A percentile compares a stretch with the other conserved stretches of the same genome.
Conservation (phyloP, 2,888 invertebrate species). For the Pandemis cinnamomeana region DNA sequence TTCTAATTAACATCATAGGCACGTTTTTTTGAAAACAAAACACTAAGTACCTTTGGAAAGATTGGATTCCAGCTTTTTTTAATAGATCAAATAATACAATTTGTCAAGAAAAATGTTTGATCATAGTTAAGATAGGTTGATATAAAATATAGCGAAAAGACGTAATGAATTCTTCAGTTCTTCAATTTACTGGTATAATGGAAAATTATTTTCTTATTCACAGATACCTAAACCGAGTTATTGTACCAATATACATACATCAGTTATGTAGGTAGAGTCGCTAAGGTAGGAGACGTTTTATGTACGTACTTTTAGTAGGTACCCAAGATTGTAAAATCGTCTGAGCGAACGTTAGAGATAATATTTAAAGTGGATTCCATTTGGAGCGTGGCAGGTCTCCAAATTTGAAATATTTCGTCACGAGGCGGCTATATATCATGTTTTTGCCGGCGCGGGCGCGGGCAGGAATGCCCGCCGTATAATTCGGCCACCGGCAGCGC, state of each 20-base stretch:
- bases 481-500: conserved; percentile 80
- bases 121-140: no score
- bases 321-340: conserved; percentile 63
- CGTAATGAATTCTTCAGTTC: no score
- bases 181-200: no score
- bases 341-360: conserved; percentile 68
- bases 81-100: no score
- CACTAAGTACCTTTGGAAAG: no score
- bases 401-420: conserved; percentile 82
- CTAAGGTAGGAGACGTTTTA: not conserved
- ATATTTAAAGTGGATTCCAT: conserved; percentile 75
- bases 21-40: no score
- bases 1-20: no score
- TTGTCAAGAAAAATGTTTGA: no score
- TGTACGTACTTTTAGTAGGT: conserved; percentile 12
- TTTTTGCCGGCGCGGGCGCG: conserved; percentile 72
- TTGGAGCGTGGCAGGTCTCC: conserved; percentile 76
- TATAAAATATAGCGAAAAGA: no score
- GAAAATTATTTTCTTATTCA: no score
- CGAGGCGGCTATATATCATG: conserved; percentile 82
- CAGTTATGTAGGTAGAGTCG: not conserved
- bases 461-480: conserved; percentile 79
- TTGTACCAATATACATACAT: not conserved
- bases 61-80: no score
- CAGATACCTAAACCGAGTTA: not conserved